Evolutionary conservation across 2,113 vertebrate genomes (phyloP).

Genomic region (Melanotaenia duboulayi): DNA sequence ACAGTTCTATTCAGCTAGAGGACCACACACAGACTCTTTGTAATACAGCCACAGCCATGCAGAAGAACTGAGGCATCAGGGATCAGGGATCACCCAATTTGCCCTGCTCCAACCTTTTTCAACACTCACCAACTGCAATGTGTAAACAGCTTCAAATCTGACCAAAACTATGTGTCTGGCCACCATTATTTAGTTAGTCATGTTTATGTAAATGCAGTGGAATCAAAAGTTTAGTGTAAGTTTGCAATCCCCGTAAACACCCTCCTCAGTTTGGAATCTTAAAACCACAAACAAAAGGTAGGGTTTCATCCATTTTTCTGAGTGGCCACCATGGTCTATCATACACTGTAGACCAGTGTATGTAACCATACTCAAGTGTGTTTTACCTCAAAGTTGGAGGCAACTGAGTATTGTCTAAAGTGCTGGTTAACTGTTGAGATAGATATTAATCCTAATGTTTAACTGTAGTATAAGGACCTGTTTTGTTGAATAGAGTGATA

Average conservation of each 20-base stretch:
- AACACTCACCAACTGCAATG: constrained; percentile 3
- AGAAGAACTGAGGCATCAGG: neutral
- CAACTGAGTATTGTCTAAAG: constrained; percentile 35
- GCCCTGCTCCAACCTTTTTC: neutral
- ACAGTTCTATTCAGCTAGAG: neutral
- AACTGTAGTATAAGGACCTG: constrained; percentile 23
- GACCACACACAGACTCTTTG: neutral
- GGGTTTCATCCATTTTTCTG: neutral
- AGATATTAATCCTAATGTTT: neutral
- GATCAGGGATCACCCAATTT: neutral
- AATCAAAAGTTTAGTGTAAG: constrained; percentile 14
- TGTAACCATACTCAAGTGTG: constrained; percentile 4
- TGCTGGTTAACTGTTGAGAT: constrained; percentile 33
- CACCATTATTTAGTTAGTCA: constrained; percentile 12
- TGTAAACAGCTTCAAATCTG: neutral
- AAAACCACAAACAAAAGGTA: constrained; percentile 24
- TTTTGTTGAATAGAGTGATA: constrained; percentile 48
- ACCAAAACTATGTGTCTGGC: constrained; percentile 41
- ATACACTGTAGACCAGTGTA: neutral
- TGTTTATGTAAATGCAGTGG: neutral
- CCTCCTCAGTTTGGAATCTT: neutral
- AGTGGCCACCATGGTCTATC: neutral
- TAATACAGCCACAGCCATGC: neutral
- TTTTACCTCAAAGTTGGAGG: neutral
- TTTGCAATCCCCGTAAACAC: constrained; percentile 28